Base-by-base conservation (phyloP, 2,113 vertebrate genomes). In the Gadus macrocephalus region DNA sequence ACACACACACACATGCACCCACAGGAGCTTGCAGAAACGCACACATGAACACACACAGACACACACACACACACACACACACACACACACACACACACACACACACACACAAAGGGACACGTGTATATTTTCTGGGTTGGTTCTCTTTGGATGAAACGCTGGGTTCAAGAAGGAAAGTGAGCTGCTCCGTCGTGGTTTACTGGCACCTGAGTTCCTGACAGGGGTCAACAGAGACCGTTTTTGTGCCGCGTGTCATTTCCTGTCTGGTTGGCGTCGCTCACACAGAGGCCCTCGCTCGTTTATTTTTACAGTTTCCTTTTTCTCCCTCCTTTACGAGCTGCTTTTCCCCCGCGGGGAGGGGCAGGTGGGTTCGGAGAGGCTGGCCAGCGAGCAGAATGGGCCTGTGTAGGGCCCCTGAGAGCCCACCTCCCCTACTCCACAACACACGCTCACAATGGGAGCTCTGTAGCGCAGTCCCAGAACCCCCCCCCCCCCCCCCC, bases 221-320 rank as follows among this genome's bases (percentile, higher is more conserved):
- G 83, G 85, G 86, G 82, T 90, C 81, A 77, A 67, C 72, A 69
- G 81, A 87, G 88, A 81, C 86, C 87, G 87, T 90, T 91, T 90
- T 90, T 89, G 83, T 86, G 80, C 81, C 7, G 71, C 83, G 75
- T 90, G 89, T 92, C 89, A 91, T 92, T 91, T 93, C 90, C 91
- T 90, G 90, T 91, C 90, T 89, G 79, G 81, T 83, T 86, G 86
- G 79, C 72, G 76, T 83, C 80, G 82, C 82, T 81, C 56, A 78
- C 78, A 77, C 62, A 67, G 82, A 89, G 89, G 82, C 84, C 80
- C 81, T 84, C 68, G 80, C 89, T 91, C 86, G 78, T 92, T 92
- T 92, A 93, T 91, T 93, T 93, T 92, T 92, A 92, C 87, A 84
- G 88, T 92, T 93, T 92, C 91, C 90, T 88, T 88, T 91, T 85